Base-by-base conservation (phyloP, 1,140 invertebrate species). In the Papilio helenus region DNA sequence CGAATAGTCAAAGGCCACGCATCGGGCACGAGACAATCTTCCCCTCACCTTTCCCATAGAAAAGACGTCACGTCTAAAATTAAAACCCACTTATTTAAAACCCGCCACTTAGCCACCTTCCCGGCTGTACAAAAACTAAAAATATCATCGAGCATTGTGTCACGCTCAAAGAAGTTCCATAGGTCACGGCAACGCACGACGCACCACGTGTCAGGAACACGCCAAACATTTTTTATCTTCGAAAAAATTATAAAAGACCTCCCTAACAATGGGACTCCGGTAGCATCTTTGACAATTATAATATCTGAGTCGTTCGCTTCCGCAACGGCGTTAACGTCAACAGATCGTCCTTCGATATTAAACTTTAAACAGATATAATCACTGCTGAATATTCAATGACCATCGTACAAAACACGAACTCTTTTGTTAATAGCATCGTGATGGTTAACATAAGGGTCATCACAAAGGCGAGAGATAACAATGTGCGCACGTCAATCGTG, bases 281-380 rank as follows among this genome's bases (percentile, higher is more conserved):
- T 94, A 94, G 93, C 93, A 93, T 94, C 93, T 94, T 94, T 94
- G 93, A 94, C 93, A 94, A 94, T 93, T 93, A 93, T 94, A 94
- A 92, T 93, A 93, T 93, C 89, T 88, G 77, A 78, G 86, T 82
- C 82, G 79, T 74, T 85, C 61, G 81, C 82, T 82, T 77, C 82
- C 39, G 49, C 72, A 89, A 88, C 78, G 83, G 76, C 86, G 85
- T 92, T 91, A 91, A 87, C 84, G 84, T 78, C 80, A 82, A 16
- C 18, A 18, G 72, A 29, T 49, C 86, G 72, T 79, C 80, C 42
- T 81, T 81, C 73, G 77, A 92, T 80, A 85, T 85, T 92, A 81
- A 86, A 89, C 92, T 89, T 82, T 92, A 93, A 87, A 83, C 29
- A 80, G 80, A 88, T 82, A 80, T 51, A 44, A 39, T 71, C 72